Evolutionary conservation across 2,113 vertebrate genomes (phyloP).

Genomic region (Rostratula benghalensis): DNA sequence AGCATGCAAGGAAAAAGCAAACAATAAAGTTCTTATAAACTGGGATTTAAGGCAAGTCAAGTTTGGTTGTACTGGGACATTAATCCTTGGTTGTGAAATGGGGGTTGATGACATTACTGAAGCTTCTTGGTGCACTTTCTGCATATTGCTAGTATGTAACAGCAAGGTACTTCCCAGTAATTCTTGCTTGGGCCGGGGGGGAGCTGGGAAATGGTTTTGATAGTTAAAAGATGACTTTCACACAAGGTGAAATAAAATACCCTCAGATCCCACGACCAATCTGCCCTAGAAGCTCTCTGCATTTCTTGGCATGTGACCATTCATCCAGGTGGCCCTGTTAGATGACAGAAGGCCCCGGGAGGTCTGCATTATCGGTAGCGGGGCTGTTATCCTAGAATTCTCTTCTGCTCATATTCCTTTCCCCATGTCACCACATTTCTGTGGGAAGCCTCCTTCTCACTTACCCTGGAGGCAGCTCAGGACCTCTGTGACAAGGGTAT

Average conservation of each 20-base stretch:
- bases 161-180: not conserved
- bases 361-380: not conserved
- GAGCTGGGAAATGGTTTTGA: not conserved
- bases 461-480: not conserved
- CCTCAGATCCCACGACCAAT: accelerated
- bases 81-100: not conserved
- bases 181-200: not conserved
- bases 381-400: not conserved
- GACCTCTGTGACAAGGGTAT: not conserved
- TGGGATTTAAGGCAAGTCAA: not conserved
- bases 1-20: not conserved
- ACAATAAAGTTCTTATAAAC: not conserved
- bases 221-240: not conserved
- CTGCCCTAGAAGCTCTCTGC: not conserved
- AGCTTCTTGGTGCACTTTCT: not conserved
- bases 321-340: not conserved
- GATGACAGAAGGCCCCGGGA: not conserved
- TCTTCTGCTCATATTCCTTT: not conserved
- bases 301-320: not conserved
- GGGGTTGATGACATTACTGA: not conserved
- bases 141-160: not conserved
- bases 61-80: not conserved
- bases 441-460: not conserved
- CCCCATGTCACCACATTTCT: not conserved
- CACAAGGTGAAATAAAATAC: not conserved